These are phyloP conservation scores for Progne subis DNA, from an alignment of 2,113 vertebrate genomes.

Conservation along the genomic window DNA sequence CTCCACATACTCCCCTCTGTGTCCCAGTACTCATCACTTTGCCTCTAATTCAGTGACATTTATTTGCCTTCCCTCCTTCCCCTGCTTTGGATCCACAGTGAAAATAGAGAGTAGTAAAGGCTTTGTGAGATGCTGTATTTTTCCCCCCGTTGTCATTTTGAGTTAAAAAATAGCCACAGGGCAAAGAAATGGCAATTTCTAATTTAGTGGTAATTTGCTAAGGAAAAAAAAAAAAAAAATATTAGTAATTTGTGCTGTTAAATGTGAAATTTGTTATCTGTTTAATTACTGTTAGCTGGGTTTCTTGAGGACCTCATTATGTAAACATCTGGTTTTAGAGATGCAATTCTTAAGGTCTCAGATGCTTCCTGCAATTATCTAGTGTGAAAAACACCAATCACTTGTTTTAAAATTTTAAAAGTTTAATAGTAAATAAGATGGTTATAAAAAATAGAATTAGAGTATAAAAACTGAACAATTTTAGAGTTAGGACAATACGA, in stretches of 20 bases:
- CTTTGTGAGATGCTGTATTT: neutral
- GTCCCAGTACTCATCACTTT: neutral
- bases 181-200: neutral
- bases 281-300: conserved; percentile 3
- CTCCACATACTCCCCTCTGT: neutral
- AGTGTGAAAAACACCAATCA: too few relatives aligned
- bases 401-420: too few relatives aligned
- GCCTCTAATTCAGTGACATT: neutral
- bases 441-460: too few relatives aligned
- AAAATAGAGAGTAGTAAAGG: neutral
- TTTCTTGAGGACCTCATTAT: conserved; percentile 8
- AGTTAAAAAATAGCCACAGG: neutral
- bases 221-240: neutral
- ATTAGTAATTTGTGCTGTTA: neutral
- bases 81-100: neutral
- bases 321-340: conserved; percentile 4
- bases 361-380: neutral
- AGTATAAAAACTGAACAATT: too few relatives aligned
- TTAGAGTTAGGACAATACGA: too few relatives aligned
- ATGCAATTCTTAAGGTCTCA: neutral
- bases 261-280: conserved; percentile 5
- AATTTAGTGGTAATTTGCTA: neutral
- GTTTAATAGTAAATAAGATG: too few relatives aligned
- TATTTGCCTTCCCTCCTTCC: neutral
- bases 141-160: fast-evolving